phyloP scores from a whole-genome alignment of 2,797 vertebrate species.

The Chaetodon trifasciatus region DNA sequence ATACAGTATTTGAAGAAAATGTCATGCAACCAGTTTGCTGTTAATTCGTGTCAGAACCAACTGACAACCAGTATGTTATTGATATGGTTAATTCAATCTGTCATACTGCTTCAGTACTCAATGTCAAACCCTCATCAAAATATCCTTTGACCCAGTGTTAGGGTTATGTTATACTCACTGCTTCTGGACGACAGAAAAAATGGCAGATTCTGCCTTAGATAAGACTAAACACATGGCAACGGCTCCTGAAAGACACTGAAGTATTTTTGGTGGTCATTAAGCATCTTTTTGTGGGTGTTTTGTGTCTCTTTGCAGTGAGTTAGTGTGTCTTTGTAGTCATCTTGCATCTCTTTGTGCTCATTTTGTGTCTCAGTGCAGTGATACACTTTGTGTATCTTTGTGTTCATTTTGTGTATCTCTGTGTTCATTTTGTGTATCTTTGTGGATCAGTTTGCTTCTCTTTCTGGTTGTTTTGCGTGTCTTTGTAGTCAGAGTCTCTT shows the following conservation, averaged over 20 bases:
- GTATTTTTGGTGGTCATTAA: background rate
- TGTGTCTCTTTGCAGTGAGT: too few species aligned
- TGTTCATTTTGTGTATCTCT: too few species aligned
- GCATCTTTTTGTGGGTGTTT: background rate
- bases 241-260: background rate
- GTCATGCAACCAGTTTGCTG: background rate
- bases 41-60: background rate
- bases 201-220: background rate
- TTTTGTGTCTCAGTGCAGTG: too few species aligned
- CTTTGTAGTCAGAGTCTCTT: background rate
- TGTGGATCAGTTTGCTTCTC: background rate
- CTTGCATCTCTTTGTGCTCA: too few species aligned
- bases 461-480: background rate
- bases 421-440: background rate
- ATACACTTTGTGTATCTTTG: background rate
- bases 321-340: too few species aligned
- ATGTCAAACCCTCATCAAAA: background rate
- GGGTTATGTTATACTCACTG: background rate
- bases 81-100: background rate
- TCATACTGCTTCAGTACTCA: background rate
- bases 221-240: too few species aligned
- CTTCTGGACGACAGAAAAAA: background rate
- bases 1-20: background rate
- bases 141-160: background rate
- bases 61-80: background rate